These are phyloP conservation scores for Drosophila maculinotata DNA, from an alignment of 2,888 invertebrate genomes.

Conservation along the genomic window DNA sequence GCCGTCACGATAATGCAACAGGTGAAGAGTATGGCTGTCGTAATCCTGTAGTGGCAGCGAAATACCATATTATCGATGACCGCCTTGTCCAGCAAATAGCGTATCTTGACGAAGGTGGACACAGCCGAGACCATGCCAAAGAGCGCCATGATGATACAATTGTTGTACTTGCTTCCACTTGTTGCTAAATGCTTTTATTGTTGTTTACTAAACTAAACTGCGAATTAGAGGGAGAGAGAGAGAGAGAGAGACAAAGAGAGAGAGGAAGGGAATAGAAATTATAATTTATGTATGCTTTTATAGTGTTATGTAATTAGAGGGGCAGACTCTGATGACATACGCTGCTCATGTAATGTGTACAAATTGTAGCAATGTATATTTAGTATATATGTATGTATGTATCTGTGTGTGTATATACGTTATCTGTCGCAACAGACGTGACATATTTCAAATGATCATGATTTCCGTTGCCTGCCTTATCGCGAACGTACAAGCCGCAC, in stretches of 20 bases:
- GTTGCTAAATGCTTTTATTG: conserved; percentile 30
- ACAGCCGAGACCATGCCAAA: conserved; percentile 94
- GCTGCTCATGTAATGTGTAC: conserved; percentile 11
- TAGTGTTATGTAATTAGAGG: conserved; percentile 38
- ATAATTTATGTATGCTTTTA: conserved; percentile 19
- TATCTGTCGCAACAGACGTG: conserved; percentile 62
- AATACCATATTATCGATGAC: conserved; percentile 96
- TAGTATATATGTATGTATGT: conserved; percentile 12
- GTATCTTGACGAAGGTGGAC: conserved; percentile 95
- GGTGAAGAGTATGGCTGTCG: conserved; percentile 93
- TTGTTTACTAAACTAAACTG: conserved; percentile 54
- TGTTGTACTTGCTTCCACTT: conserved; percentile 22
- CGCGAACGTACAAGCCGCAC: conserved; percentile 65
- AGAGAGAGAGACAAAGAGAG: conserved; percentile 1
- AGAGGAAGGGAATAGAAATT: conserved; percentile 7
- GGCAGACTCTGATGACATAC: conserved; percentile 1
- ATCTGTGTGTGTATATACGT: conserved; percentile 33
- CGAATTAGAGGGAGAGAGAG: conserved; percentile 14
- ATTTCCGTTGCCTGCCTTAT: conserved; percentile 67
- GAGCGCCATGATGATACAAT: conserved; percentile 88
- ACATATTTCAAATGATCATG: conserved; percentile 63
- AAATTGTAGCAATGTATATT: conserved; percentile 7
- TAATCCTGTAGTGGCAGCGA: conserved; percentile 94
- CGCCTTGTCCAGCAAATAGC: conserved; percentile 94
- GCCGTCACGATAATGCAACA: conserved; percentile 95